Percentiles rank a stretch among this genome's conserved stretches.
Evolutionary conservation across 2,888 invertebrate species (phyloP).

Genomic region (Pachymerium ferrugineum): DNA sequence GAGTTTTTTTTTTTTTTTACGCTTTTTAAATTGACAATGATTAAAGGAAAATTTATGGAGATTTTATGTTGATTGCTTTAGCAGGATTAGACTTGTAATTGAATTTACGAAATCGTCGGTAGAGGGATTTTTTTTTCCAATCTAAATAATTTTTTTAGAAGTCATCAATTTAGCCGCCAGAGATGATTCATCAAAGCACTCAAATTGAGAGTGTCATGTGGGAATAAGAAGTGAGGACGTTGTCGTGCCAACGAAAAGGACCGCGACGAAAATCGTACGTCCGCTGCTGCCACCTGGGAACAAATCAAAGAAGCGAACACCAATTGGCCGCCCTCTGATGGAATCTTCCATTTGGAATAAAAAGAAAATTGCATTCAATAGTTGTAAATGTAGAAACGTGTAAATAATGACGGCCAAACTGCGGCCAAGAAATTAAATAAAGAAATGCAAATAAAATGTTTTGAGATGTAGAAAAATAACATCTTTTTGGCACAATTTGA

Average conservation of each 20-base stretch:
- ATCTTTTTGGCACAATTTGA: constrained; percentile 12
- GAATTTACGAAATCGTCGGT: too few species aligned
- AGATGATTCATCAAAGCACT: not conserved
- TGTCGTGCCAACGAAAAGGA: too few species aligned
- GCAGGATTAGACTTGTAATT: too few species aligned
- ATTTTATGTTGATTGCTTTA: too few species aligned
- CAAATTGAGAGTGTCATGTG: not conserved
- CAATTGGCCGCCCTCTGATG: not conserved
- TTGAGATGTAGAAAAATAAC: too few species aligned
- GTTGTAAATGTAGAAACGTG: not conserved
- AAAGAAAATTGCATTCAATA: too few species aligned
- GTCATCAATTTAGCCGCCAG: not conserved
- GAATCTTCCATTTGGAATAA: constrained; percentile 4
- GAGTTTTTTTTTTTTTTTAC: not conserved
- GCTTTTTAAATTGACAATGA: too few species aligned
- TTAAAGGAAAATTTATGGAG: too few species aligned
- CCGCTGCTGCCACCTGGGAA: constrained; percentile 8
- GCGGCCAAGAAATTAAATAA: not conserved
- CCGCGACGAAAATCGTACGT: not conserved
- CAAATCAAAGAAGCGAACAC: not conserved
- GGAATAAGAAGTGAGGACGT: not conserved
- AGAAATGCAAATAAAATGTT: not conserved
- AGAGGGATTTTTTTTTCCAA: not conserved
- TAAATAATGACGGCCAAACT: not conserved
- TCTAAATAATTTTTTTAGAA: not conserved